A percentile compares a stretch with the other conserved stretches of the same genome.
Evolutionary conservation across 1,140 invertebrate species (phyloP).

Genomic region (Zaprionus capensis): DNA sequence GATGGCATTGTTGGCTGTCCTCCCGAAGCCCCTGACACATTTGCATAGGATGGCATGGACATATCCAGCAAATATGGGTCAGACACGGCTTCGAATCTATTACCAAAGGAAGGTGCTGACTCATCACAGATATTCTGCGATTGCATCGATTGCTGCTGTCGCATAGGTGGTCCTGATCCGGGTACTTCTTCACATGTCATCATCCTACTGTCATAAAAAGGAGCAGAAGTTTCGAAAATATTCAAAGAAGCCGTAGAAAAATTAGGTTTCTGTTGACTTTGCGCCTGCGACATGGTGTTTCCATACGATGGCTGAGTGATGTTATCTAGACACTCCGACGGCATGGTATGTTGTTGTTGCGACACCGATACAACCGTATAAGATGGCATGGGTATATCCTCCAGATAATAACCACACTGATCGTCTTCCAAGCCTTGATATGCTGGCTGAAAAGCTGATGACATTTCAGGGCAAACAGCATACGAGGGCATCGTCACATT

Average conservation of each 20-base stretch:
- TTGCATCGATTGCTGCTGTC: too few species aligned
- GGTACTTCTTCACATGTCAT: constrained; percentile 5
- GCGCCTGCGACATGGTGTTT: neutral
- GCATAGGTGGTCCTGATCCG: neutral
- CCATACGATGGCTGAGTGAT: constrained; percentile 13
- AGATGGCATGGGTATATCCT: neutral
- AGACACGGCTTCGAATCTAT: too few species aligned
- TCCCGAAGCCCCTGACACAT: neutral
- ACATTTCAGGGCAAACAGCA: neutral
- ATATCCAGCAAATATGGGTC: too few species aligned
- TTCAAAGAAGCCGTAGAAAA: neutral
- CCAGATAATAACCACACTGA: neutral
- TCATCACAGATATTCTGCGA: too few species aligned
- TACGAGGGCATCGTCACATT: constrained; percentile 20
- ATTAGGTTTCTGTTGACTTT: neutral
- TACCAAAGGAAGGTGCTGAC: too few species aligned
- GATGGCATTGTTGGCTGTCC: neutral
- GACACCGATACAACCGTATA: neutral
- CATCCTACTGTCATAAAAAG: neutral
- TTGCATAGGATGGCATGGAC: neutral
- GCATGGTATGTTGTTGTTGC: constrained; percentile 10
- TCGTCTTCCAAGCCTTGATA: constrained; percentile 6
- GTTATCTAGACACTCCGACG: constrained; percentile 13
- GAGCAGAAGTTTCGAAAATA: constrained; percentile 4
- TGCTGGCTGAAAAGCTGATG: neutral